Conservation (phyloP, 2,113 vertebrate genomes). For the Indicator indicator region DNA sequence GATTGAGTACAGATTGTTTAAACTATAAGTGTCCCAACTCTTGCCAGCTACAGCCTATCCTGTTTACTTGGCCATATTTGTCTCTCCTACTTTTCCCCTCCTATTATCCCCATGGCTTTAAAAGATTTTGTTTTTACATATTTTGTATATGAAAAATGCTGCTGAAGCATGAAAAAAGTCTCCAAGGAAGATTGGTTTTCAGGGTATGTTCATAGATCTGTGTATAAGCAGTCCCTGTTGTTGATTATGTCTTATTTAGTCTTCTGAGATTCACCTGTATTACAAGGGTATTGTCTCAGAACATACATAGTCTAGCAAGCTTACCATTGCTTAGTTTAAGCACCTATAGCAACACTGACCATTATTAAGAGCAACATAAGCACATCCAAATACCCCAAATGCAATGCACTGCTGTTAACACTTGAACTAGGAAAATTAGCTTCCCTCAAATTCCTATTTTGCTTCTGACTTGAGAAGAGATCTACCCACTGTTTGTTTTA, state of each 20-base stretch:
- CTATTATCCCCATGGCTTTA: not conserved
- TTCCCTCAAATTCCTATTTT: too few species aligned
- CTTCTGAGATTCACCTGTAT: not conserved
- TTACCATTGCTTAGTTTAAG: too few species aligned
- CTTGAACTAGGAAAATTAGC: too few species aligned
- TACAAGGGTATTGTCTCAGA: too few species aligned
- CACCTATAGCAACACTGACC: too few species aligned
- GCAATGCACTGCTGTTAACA: too few species aligned
- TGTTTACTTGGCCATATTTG: not conserved
- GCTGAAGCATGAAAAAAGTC: not conserved
- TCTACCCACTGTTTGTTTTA: too few species aligned
- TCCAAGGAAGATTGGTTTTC: not conserved
- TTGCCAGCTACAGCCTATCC: not conserved
- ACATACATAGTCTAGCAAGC: too few species aligned
- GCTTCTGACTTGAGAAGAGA: too few species aligned
- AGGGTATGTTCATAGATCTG: not conserved
- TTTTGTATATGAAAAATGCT: not conserved
- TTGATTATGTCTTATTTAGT: not conserved
- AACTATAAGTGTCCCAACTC: not conserved
- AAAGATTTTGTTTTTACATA: not conserved
- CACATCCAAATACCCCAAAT: too few species aligned
- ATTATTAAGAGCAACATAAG: too few species aligned
- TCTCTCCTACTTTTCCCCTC: not conserved
- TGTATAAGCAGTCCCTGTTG: not conserved
- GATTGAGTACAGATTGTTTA: not conserved